Conservation (phyloP, 2,113 vertebrate genomes). For the Circaetus cinerascens region DNA sequence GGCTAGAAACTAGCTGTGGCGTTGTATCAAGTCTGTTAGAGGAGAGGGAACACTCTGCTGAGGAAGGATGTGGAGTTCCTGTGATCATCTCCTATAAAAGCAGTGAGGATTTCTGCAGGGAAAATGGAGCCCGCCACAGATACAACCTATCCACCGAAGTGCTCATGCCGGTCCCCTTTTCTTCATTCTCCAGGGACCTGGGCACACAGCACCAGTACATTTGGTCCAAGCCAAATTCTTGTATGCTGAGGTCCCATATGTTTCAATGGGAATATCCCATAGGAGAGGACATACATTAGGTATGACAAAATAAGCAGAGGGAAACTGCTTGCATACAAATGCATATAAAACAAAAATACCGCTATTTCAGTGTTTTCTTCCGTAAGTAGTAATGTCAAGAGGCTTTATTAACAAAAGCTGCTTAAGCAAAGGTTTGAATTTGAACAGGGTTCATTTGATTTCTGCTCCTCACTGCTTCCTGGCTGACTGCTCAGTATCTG, state of each 20-base stretch:
- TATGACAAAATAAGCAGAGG: neutral
- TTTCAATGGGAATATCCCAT: neutral
- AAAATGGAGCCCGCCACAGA: neutral
- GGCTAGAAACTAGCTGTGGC: neutral
- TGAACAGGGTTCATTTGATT: neutral
- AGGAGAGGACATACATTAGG: neutral
- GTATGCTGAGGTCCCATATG: neutral
- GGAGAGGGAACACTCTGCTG: neutral
- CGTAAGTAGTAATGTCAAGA: fast-evolving
- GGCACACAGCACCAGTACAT: neutral
- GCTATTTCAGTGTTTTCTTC: neutral
- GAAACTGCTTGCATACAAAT: neutral
- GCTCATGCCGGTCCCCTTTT: neutral
- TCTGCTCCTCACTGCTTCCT: neutral
- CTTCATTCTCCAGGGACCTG: neutral
- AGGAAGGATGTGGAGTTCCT: neutral
- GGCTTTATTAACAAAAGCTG: neutral
- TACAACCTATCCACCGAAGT: neutral
- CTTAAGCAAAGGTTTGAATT: neutral
- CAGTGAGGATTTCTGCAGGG: neutral
- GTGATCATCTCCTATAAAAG: neutral
- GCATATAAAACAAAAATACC: neutral
- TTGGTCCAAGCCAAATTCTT: neutral
- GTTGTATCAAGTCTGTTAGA: neutral
- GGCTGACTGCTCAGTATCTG: neutral